These are phyloP conservation scores for Diabrotica undecimpunctata DNA, from an alignment of 1,140 invertebrate species.

Conservation along the genomic window DNA sequence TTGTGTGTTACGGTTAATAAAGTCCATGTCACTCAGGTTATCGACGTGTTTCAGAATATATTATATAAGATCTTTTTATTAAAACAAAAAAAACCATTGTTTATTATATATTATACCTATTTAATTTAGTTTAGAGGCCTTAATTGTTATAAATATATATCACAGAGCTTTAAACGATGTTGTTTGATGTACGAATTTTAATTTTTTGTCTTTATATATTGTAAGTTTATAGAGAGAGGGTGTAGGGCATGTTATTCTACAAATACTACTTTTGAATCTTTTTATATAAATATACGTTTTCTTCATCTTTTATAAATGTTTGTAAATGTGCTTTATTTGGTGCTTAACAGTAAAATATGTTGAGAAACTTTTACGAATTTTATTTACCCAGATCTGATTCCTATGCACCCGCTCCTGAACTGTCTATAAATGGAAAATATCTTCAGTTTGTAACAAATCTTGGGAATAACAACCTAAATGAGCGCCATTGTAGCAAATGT, in stretches of 20 bases:
- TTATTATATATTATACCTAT: conserved; percentile 6
- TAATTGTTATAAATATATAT: conserved; percentile 21
- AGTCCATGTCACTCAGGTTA: conserved; percentile 25
- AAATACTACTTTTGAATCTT: conserved; percentile 15
- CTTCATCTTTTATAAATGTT: conserved; percentile 33
- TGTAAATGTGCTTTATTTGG: conserved; percentile 36
- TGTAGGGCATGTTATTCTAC: conserved; percentile 27
- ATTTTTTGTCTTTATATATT: conserved; percentile 5
- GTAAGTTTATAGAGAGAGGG: conserved; percentile 19
- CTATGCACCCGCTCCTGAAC: not conserved
- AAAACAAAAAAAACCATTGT: too few species aligned
- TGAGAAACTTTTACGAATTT: not conserved
- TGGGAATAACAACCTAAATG: too few species aligned
- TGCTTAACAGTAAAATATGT: conserved; percentile 30
- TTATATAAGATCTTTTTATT: conserved; percentile 14
- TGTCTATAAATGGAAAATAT: too few species aligned
- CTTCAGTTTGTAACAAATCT: too few species aligned
- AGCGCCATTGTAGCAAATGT: too few species aligned
- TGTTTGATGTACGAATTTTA: conserved; percentile 17
- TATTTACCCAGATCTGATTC: not conserved
- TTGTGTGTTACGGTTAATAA: conserved; percentile 41
- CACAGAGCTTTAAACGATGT: conserved; percentile 16
- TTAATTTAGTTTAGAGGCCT: conserved; percentile 33
- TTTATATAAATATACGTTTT: conserved; percentile 29
- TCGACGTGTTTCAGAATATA: conserved; percentile 15